These are phyloP conservation scores for Istiophorus platypterus DNA, from an alignment of 2,113 vertebrate species.

Conservation along the genomic window DNA sequence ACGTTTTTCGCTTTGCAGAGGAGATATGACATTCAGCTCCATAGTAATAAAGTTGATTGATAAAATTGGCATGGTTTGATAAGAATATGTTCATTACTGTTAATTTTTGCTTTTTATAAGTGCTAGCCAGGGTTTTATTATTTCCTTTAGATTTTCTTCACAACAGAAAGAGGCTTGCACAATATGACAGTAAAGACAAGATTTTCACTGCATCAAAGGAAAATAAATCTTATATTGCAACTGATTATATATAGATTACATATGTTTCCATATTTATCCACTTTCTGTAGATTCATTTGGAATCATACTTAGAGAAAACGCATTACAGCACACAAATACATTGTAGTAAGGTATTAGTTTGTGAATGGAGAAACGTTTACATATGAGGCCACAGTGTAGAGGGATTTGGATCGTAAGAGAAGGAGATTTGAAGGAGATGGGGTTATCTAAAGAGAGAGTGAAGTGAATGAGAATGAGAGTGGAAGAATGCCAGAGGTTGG, in stretches of 20 bases:
- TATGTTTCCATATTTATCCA: not conserved
- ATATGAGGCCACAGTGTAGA: too few species aligned
- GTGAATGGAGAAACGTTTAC: slow-evolving; percentile 6
- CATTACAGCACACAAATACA: not conserved
- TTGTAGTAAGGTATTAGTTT: not conserved
- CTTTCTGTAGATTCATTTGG: slow-evolving; percentile 10
- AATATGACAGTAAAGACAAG: too few species aligned
- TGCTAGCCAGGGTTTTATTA: not conserved
- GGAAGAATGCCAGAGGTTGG: slow-evolving; percentile 35
- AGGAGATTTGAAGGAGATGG: slow-evolving; percentile 16
- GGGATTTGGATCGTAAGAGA: slow-evolving; percentile 4
- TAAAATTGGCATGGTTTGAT: too few species aligned
- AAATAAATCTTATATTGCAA: not conserved
- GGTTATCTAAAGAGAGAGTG: slow-evolving; percentile 29
- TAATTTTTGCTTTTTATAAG: too few species aligned
- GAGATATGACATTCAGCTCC: not conserved
- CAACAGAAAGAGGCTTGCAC: not conserved
- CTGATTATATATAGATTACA: slow-evolving; percentile 18
- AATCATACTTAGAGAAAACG: slow-evolving; percentile 24
- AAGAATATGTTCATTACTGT: too few species aligned
- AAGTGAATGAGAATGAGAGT: slow-evolving; percentile 48
- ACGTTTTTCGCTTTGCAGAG: too few species aligned
- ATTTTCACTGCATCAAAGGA: not conserved
- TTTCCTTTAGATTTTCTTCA: slow-evolving; percentile 18
- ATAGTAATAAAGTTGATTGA: not conserved